phyloP scores from a whole-genome alignment of 2,888 invertebrate species.

The Ferrisia virgata region DNA sequence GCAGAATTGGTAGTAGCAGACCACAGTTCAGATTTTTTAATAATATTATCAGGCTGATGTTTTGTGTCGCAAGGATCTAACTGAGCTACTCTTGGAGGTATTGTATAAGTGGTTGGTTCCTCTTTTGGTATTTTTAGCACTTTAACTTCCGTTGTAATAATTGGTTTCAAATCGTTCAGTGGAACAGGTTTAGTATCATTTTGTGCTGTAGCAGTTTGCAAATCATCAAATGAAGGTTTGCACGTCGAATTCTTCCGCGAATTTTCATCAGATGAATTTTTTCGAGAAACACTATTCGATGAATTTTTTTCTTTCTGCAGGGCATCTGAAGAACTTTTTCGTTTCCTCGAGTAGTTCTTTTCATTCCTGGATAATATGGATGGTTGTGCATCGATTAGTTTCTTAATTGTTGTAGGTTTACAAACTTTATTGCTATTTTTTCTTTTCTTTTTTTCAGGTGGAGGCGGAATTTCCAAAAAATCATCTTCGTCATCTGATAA shows the following conservation, averaged over 20 bases:
- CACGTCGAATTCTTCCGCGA: too few relatives aligned
- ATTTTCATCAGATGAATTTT: background rate
- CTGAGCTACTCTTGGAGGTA: background rate
- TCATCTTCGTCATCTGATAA: background rate
- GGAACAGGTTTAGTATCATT: background rate
- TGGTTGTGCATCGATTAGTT: background rate
- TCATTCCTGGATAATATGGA: background rate
- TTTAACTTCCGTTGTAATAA: background rate
- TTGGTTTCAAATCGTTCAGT: background rate
- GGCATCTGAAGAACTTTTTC: background rate
- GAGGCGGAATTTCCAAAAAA: background rate
- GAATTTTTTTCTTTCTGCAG: too few relatives aligned
- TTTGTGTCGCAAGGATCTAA: background rate
- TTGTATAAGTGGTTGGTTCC: background rate
- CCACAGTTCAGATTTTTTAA: background rate
- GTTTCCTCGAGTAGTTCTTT: background rate
- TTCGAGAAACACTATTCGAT: background rate
- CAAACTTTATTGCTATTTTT: background rate
- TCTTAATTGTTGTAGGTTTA: too few relatives aligned
- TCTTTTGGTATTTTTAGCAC: background rate
- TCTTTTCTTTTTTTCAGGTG: background rate
- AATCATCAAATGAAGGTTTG: background rate
- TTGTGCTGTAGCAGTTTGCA: background rate
- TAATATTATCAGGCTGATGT: background rate
- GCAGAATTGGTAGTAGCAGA: background rate